phyloP scores from a whole-genome alignment of 2,888 invertebrate genomes.

The Cantharis rufa region DNA sequence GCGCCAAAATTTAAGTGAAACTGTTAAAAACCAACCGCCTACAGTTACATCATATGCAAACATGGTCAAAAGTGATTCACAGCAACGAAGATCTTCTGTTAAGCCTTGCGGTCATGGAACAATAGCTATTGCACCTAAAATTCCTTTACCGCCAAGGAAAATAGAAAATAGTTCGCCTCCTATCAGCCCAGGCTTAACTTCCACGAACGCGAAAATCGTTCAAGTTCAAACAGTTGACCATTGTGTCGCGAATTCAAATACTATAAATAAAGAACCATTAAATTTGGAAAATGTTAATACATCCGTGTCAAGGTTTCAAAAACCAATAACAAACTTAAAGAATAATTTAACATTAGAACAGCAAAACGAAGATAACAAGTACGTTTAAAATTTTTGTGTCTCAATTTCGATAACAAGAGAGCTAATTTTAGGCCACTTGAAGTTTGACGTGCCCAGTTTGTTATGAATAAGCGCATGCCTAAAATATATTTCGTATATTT shows the following conservation, averaged over 20 bases:
- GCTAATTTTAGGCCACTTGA: conserved; percentile 20
- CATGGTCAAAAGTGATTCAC: conserved; percentile 27
- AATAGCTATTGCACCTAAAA: conserved; percentile 48
- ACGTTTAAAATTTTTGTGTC: background rate
- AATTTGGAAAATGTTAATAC: background rate
- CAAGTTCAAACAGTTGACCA: background rate
- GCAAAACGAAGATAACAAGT: conserved; percentile 5
- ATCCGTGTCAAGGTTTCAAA: background rate
- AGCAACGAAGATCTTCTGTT: conserved; percentile 35
- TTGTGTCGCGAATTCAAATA: background rate
- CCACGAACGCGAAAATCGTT: conserved; percentile 9
- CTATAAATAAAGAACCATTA: background rate
- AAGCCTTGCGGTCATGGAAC: conserved; percentile 55
- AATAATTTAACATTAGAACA: background rate
- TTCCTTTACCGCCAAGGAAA: conserved; percentile 37
- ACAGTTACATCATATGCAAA: conserved; percentile 37
- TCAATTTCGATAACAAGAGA: background rate
- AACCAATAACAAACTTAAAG: background rate
- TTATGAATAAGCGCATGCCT: conserved; percentile 6
- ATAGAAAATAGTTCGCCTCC: conserved; percentile 41
- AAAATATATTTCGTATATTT: background rate
- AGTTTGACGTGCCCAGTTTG: conserved; percentile 16
- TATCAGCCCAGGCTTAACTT: background rate
- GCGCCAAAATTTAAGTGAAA: conserved; percentile 6
- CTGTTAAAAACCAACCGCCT: conserved; percentile 8